A percentile compares a stretch with the other conserved stretches of the same genome.
phyloP scores from a whole-genome alignment of 2,888 invertebrate genomes.

The Chrysotoxum bicinctum region DNA sequence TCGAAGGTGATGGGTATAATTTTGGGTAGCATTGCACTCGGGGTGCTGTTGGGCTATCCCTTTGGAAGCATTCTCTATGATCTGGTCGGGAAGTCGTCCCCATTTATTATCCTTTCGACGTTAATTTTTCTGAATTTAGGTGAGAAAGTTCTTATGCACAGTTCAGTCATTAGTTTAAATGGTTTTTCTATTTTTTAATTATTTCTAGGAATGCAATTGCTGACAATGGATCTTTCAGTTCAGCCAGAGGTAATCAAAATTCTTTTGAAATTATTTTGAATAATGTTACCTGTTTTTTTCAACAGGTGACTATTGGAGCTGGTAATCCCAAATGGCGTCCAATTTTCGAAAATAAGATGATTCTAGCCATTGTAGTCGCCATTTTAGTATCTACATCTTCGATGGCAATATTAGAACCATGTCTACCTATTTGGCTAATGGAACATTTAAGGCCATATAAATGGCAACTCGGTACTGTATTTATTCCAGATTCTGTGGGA shows the following conservation, averaged over 20 bases:
- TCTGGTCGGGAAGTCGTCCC: constrained; percentile 88
- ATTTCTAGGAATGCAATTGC: constrained; percentile 76
- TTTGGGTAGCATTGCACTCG: constrained; percentile 90
- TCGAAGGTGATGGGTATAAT: constrained; percentile 91
- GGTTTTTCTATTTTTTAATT: background rate
- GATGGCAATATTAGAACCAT: constrained; percentile 92
- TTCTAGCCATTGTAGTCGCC: constrained; percentile 85
- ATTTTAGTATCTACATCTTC: constrained; percentile 91
- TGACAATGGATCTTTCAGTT: constrained; percentile 79
- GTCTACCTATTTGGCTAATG: constrained; percentile 91
- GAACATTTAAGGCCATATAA: constrained; percentile 80
- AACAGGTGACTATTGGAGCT: constrained; percentile 72
- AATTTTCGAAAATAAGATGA: constrained; percentile 85
- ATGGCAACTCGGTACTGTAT: constrained; percentile 91
- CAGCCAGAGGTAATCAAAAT: constrained; percentile 76
- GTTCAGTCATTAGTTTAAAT: background rate
- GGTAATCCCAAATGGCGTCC: constrained; percentile 82
- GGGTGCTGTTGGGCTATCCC: constrained; percentile 91
- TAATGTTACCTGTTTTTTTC: background rate
- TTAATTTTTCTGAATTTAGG: constrained; percentile 84
- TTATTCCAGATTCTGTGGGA: constrained; percentile 92
- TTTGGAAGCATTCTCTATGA: constrained; percentile 90
- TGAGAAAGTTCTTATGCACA: constrained; percentile 73
- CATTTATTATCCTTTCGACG: constrained; percentile 87
- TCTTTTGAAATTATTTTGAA: background rate